These are phyloP conservation scores for Hypocryptadius cinnamomeus DNA, from an alignment of 2,113 vertebrate species.

Conservation along the genomic window DNA sequence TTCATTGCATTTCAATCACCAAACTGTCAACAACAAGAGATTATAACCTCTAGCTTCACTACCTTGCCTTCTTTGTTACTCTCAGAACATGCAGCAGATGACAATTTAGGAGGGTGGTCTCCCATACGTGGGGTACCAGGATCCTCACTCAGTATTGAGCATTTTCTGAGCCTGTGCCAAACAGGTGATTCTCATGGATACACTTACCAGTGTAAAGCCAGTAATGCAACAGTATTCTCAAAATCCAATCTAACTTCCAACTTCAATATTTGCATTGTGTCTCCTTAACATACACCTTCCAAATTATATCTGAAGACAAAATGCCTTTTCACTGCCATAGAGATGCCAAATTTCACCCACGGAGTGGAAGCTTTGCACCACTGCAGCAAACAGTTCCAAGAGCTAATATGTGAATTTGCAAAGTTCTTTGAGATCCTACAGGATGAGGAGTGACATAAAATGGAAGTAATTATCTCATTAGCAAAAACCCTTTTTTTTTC, in stretches of 20 bases:
- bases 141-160: not conserved
- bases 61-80: not conserved
- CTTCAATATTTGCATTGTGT: not conserved
- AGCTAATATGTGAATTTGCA: not conserved
- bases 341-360: not conserved
- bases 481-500: not conserved
- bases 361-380: not conserved
- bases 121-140: not conserved
- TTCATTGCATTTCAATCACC: not conserved
- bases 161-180: not conserved
- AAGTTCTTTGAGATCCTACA: constrained; percentile 11
- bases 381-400: not conserved
- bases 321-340: not conserved
- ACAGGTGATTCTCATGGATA: not conserved
- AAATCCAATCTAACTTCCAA: not conserved
- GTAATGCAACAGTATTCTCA: not conserved
- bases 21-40: not conserved
- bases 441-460: constrained; percentile 8
- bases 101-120: not conserved
- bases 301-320: not conserved
- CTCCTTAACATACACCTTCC: not conserved
- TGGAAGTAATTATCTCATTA: constrained; percentile 49
- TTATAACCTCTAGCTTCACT: not conserved
- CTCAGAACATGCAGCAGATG: not conserved
- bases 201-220: not conserved